Percentiles rank a stretch among this genome's conserved stretches.
Evolutionary conservation across 2,888 invertebrate genomes (phyloP).

Genomic region (Zootermopsis nevadensis): DNA sequence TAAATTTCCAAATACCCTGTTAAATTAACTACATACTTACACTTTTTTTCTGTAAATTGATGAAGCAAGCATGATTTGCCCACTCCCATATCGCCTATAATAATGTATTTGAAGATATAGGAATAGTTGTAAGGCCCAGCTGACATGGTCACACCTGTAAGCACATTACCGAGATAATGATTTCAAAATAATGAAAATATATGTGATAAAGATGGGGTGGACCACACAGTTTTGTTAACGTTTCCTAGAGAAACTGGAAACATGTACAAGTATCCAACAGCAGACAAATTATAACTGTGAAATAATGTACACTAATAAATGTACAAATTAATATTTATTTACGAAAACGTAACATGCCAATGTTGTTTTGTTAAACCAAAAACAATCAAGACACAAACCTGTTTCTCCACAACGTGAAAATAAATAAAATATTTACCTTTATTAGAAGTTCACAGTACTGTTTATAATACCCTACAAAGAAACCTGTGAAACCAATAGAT

Average conservation of each 20-base stretch:
- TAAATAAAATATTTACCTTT: slow-evolving; percentile 23
- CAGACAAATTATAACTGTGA: background rate
- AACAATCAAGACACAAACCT: slow-evolving; percentile 6
- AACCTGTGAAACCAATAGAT: background rate
- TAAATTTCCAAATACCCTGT: too few relatives aligned
- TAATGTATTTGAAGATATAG: slow-evolving; percentile 99
- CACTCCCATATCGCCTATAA: slow-evolving; percentile 99
- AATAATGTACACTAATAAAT: background rate
- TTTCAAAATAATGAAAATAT: background rate
- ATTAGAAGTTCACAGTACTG: background rate
- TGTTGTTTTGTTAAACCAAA: slow-evolving; percentile 27
- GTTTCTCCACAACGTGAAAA: background rate
- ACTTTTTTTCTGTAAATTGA: slow-evolving; percentile 99
- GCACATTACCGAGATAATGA: background rate
- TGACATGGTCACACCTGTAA: slow-evolving; percentile 62
- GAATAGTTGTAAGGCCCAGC: slow-evolving; percentile 99
- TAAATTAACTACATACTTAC: slow-evolving; percentile 72
- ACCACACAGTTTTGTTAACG: background rate
- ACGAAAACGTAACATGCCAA: background rate
- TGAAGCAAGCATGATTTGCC: slow-evolving; percentile 99
- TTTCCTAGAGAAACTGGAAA: background rate
- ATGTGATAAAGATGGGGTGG: background rate
- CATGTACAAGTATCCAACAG: background rate
- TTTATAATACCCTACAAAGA: background rate
- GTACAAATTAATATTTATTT: background rate